Evolutionary conservation across 2,888 invertebrate genomes (phyloP), one percentile per base, ranked within the genome.

Genomic region (Gari tellinella): DNA sequence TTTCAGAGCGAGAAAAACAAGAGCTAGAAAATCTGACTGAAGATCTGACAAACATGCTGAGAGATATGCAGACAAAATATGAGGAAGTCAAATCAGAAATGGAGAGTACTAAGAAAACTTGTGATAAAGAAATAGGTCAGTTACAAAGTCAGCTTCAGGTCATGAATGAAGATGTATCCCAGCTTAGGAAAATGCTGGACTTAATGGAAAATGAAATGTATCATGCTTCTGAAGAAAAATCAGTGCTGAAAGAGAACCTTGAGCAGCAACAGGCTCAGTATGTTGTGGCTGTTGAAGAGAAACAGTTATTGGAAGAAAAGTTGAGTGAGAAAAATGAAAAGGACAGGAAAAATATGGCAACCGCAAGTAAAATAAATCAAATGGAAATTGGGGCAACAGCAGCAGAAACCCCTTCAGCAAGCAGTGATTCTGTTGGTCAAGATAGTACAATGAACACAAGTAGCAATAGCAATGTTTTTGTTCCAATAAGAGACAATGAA

Each of bases 51-150:
- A 72, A 49, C 26, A 70, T 72, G 66, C 49, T 72, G 23, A 69
- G 69, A 57, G 77, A 81, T 19, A 80, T 83, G 80, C 75, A 81
- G 63, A 60, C 70, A 45, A 80, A 80, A 52, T 83, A 83, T 70
- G 83, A 83, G 58, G 69, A 77, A 62, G 76, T 83, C 0, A 75
- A 72, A 46, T 78, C 76, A 45, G 69, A 81, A 60, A 78, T 83
- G 76, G 81, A 83, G 49, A 53, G 64, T 3, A 81, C 80, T 5
- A 81, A 80, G 65, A 80, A 80, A 46, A 80, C 72, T 49, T 81
- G 75, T 74, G 73, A 76, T 17, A 83, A 66, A 62, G 80, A 81
- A 63, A 79, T 84, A 25, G 53, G 70, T 15, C 72, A 77, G 40
- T 61, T 85, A n/a, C 78, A 78, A 37, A 52, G 65, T 15, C 75